These are phyloP conservation scores for Phalacrocorax brasilianus DNA, from an alignment of 2,113 vertebrate species.

Conservation along the genomic window DNA sequence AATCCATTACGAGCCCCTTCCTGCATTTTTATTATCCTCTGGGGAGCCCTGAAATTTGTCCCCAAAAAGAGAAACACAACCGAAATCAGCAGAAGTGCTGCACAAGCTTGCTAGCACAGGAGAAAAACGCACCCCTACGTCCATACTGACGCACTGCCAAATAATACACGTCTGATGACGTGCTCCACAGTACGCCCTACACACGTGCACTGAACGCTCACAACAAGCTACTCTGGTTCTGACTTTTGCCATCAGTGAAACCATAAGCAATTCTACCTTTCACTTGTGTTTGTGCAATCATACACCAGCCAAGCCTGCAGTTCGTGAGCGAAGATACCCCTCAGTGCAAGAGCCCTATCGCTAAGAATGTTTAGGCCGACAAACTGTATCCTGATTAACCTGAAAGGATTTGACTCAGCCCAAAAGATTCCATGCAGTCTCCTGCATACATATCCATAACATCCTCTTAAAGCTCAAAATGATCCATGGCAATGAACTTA, in stretches of 20 bases:
- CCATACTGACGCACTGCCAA: neutral
- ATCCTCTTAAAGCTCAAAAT: neutral
- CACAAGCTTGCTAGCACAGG: neutral
- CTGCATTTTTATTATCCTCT: conserved; percentile 28
- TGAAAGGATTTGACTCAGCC: neutral
- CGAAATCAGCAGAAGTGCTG: neutral
- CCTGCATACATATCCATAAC: neutral
- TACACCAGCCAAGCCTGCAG: accelerated
- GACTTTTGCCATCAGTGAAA: neutral
- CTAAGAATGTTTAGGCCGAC: neutral
- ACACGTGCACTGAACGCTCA: neutral
- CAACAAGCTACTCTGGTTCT: neutral
- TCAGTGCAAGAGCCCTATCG: neutral
- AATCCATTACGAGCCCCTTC: conserved; percentile 50
- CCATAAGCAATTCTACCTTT: neutral
- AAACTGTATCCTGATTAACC: neutral
- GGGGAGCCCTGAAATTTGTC: conserved; percentile 16
- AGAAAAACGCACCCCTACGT: neutral
- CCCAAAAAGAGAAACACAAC: neutral
- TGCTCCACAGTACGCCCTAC: neutral
- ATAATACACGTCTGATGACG: accelerated
- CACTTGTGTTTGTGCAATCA: neutral
- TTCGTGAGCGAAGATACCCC: neutral
- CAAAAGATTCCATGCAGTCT: neutral
- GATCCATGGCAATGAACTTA: neutral